These are phyloP conservation scores for Lydus trimaculatus DNA, from an alignment of 2,888 invertebrate genomes.

Conservation along the genomic window DNA sequence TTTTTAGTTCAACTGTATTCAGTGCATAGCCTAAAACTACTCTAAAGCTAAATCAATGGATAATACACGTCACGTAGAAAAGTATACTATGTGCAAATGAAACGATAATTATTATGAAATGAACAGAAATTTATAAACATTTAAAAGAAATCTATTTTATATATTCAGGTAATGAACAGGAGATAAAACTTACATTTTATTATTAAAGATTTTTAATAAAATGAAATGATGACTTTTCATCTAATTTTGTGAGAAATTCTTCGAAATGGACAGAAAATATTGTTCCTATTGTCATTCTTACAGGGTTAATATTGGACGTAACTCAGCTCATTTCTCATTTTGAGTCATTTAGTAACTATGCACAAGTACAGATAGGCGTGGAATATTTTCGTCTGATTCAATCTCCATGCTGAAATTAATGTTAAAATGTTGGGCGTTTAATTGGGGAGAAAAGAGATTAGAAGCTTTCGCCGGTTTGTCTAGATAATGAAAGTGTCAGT, in stretches of 20 bases:
- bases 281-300: not conserved
- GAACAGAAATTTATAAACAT: not conserved
- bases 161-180: not conserved
- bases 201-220: not conserved
- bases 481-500: slow-evolving; percentile 36
- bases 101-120: not conserved
- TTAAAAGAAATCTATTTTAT: not conserved
- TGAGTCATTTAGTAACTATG: slow-evolving; percentile 26
- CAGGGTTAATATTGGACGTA: not conserved
- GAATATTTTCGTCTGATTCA: slow-evolving; percentile 32
- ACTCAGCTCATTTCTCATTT: slow-evolving; percentile 16
- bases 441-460: slow-evolving; percentile 36
- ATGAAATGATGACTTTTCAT: not conserved
- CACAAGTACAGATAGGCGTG: slow-evolving; percentile 22
- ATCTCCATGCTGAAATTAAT: slow-evolving; percentile 34
- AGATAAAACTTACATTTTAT: not conserved
- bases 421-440: slow-evolving; percentile 35
- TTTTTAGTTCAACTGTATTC: not conserved
- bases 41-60: not conserved
- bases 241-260: not conserved
- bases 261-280: not conserved
- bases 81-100: not conserved
- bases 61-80: not conserved
- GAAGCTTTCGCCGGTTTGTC: slow-evolving; percentile 34
- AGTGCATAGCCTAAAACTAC: not conserved